phyloP scores from a whole-genome alignment of 2,797 vertebrate species.

The Bradypus variegatus region DNA sequence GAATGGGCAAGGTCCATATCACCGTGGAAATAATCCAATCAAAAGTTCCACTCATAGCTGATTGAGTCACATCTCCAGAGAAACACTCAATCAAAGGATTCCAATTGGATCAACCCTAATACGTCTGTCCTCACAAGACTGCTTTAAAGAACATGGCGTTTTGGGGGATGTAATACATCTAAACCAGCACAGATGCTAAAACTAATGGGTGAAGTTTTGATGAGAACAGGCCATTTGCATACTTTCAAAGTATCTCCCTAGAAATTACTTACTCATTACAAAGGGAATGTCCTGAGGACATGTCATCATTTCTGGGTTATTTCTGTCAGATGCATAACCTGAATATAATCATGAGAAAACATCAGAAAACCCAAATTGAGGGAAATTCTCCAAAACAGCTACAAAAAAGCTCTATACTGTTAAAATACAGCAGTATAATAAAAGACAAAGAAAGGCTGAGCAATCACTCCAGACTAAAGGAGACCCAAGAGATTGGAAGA shows the following conservation, averaged over 20 bases:
- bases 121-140: no score
- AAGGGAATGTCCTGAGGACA: not conserved
- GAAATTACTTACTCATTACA: not conserved
- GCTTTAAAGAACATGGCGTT: no score
- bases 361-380: not conserved
- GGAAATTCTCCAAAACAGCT: not conserved
- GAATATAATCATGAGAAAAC: not conserved
- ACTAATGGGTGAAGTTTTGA: not conserved
- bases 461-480: not conserved
- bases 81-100: no score
- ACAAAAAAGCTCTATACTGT: not conserved
- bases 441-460: not conserved
- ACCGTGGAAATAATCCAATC: no score
- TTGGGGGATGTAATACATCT: no score
- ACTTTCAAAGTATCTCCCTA: not conserved
- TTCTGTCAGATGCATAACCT: accelerated
- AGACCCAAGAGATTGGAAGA: not conserved
- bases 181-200: no score
- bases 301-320: not conserved
- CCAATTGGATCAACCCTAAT: no score
- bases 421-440: not conserved
- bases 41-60: no score
- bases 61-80: no score
- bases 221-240: not conserved
- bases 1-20: no score